Percentiles rank a stretch among this genome's conserved stretches.
These are phyloP conservation scores for Serinus canaria DNA, from an alignment of 2,113 vertebrate genomes.

Conservation along the genomic window DNA sequence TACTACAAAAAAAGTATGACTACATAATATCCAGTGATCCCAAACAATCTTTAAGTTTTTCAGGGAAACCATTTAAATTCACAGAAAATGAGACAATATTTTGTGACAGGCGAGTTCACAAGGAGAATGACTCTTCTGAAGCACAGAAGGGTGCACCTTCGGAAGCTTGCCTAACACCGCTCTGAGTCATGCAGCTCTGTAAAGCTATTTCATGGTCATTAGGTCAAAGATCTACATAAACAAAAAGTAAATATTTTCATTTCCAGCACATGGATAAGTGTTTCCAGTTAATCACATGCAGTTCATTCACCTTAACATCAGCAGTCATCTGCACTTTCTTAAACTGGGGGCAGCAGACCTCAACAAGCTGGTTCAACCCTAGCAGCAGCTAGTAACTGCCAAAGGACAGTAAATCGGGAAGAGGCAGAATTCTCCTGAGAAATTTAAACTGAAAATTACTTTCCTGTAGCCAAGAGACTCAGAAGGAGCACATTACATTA, in stretches of 20 bases:
- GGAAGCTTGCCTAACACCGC: neutral
- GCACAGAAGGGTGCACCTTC: neutral
- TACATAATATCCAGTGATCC: neutral
- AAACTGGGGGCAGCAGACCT: neutral
- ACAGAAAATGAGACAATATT: neutral
- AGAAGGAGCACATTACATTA: neutral
- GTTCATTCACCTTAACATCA: neutral
- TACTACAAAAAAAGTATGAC: neutral
- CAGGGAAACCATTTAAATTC: neutral
- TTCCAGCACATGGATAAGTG: neutral
- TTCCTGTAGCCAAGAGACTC: neutral
- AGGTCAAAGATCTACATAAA: neutral
- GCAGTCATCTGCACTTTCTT: neutral
- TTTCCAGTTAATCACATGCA: neutral
- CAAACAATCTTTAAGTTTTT: neutral
- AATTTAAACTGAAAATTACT: neutral
- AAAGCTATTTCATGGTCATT: neutral
- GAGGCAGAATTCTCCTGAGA: neutral
- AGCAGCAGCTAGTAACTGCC: neutral
- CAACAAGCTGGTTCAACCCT: rapidly evolving
- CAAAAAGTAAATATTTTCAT: neutral
- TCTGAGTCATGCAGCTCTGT: neutral
- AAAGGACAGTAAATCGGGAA: neutral
- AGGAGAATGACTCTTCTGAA: neutral
- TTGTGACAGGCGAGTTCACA: rapidly evolving